Evolutionary conservation across 2,113 vertebrate species (phyloP).

Genomic region (Percopsis transmontana): DNA sequence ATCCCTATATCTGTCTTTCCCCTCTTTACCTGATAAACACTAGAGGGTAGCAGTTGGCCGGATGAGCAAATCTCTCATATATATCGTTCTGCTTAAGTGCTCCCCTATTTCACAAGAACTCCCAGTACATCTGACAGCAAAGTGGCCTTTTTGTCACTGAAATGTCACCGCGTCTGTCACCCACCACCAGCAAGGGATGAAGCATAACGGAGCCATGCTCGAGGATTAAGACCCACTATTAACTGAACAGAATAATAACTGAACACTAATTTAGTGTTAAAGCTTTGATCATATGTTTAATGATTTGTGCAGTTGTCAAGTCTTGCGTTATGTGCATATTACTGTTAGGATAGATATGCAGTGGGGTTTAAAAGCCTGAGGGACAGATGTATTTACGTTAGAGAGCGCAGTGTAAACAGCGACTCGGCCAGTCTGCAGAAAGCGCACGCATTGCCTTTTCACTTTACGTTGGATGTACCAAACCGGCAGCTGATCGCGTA

Average conservation of each 20-base stretch:
- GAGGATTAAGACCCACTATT: neutral
- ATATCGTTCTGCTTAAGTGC: constrained; percentile 8
- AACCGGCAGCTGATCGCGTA: too few species aligned
- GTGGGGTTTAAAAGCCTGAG: too few species aligned
- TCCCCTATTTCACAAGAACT: constrained; percentile 19
- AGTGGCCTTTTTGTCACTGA: constrained; percentile 28
- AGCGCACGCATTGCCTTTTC: too few species aligned
- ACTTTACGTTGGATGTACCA: too few species aligned
- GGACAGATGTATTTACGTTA: too few species aligned
- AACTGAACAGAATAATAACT: neutral
- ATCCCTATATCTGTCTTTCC: neutral
- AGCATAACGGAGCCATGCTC: neutral
- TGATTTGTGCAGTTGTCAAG: neutral
- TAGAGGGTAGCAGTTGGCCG: constrained; percentile 70
- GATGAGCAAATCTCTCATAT: constrained; percentile 32
- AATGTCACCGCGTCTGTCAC: constrained; percentile 30
- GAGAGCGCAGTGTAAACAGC: too few species aligned
- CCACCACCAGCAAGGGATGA: constrained; percentile 9
- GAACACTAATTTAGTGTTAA: neutral
- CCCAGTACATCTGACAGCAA: neutral
- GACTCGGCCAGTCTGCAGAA: too few species aligned
- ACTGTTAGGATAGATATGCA: too few species aligned
- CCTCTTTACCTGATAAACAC: constrained; percentile 55
- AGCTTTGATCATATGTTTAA: neutral
- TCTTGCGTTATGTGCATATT: neutral